Conservation (phyloP, 2,888 invertebrate genomes). For the Hirtodrosophila histrioides region DNA sequence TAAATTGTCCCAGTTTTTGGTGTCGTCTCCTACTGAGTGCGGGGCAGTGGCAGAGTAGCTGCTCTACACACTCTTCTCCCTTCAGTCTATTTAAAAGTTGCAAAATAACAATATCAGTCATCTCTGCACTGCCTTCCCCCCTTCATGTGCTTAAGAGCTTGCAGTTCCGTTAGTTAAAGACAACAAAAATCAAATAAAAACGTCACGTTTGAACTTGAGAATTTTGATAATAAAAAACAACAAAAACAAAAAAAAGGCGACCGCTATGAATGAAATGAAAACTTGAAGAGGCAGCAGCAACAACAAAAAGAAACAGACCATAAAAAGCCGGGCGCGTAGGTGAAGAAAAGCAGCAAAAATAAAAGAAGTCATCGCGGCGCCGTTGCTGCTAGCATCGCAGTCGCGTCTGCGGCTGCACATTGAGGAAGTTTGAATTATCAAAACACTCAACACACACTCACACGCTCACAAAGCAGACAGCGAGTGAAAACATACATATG, state of each 20-base stretch:
- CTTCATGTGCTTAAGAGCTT: not conserved
- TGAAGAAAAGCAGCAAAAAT: slow-evolving; percentile 46
- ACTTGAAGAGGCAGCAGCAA: slow-evolving; percentile 46
- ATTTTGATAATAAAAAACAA: slow-evolving; percentile 40
- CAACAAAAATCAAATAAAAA: slow-evolving; percentile 26
- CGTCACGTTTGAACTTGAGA: slow-evolving; percentile 53
- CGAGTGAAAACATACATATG: slow-evolving; percentile 46
- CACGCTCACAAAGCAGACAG: slow-evolving; percentile 24
- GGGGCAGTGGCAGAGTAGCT: too few relatives aligned
- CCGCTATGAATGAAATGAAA: slow-evolving; percentile 54
- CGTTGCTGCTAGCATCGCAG: slow-evolving; percentile 8
- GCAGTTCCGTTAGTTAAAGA: slow-evolving; percentile 6
- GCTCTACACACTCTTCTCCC: too few relatives aligned
- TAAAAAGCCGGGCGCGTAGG: slow-evolving; percentile 47
- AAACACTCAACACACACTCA: slow-evolving; percentile 46
- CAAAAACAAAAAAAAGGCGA: slow-evolving; percentile 41
- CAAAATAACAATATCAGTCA: too few relatives aligned
- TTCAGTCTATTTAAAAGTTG: too few relatives aligned
- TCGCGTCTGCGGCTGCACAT: slow-evolving; percentile 45
- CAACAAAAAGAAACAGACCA: slow-evolving; percentile 32
- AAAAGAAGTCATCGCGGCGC: slow-evolving; percentile 39
- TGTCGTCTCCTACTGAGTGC: too few relatives aligned
- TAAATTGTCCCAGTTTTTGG: too few relatives aligned
- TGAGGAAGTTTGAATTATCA: slow-evolving; percentile 63
- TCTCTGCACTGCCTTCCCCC: too few relatives aligned